A percentile compares a stretch with the other conserved stretches of the same genome.
These are phyloP conservation scores for Benitochromis conjunctus DNA, from an alignment of 2,113 vertebrate genomes.

Conservation along the genomic window DNA sequence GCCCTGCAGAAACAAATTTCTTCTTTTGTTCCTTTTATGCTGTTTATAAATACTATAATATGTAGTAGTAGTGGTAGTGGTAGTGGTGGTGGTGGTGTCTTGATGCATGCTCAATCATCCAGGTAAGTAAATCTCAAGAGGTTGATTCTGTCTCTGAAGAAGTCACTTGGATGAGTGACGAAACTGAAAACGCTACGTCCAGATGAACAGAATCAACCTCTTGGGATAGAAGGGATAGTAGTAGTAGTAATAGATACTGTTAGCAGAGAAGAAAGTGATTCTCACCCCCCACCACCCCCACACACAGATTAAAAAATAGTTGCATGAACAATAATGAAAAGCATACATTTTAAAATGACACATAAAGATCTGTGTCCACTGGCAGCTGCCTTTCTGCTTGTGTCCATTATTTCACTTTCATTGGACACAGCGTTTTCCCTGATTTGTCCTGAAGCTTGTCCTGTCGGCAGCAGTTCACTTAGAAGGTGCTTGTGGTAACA, in stretches of 20 bases:
- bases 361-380: background rate
- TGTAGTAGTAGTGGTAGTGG: background rate
- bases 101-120: too few relatives aligned
- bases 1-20: conserved; percentile 30
- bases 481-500: background rate
- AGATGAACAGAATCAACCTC: too few relatives aligned
- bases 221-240: too few relatives aligned
- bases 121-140: too few relatives aligned
- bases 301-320: background rate
- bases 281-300: background rate
- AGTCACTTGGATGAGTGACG: too few relatives aligned
- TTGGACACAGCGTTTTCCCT: background rate
- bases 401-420: background rate
- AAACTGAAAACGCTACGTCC: too few relatives aligned
- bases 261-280: background rate
- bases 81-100: too few relatives aligned
- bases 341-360: background rate
- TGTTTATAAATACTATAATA: background rate
- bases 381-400: background rate
- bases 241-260: background rate
- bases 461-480: background rate
- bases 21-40: background rate
- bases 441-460: background rate
- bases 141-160: too few relatives aligned
- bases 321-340: background rate